These are phyloP conservation scores for Enteromius viviparus DNA, from an alignment of 2,797 vertebrate species.

Conservation along the genomic window DNA sequence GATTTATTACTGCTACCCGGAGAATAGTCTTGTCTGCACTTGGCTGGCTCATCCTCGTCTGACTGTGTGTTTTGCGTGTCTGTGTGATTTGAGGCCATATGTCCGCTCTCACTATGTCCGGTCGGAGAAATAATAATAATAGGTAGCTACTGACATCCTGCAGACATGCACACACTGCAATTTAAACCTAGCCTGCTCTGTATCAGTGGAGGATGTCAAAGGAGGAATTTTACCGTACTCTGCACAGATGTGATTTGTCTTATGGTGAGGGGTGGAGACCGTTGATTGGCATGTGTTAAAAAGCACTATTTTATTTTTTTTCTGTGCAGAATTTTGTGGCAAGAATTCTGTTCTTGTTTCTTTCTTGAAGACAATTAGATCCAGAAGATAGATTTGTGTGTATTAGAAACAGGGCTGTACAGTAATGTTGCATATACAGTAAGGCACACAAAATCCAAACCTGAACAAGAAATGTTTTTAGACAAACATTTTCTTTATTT, in stretches of 20 bases:
- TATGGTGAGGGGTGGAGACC: not conserved
- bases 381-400: not conserved
- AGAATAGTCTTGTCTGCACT: constrained; percentile 31
- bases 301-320: constrained; percentile 33
- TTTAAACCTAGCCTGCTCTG: constrained; percentile 51
- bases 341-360: no score
- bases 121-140: constrained; percentile 48
- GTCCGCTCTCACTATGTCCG: constrained; percentile 47
- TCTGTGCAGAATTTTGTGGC: not conserved
- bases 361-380: not conserved
- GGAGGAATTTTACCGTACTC: constrained; percentile 43
- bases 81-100: constrained; percentile 40
- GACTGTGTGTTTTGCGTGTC: constrained; percentile 22
- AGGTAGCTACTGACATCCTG: constrained; percentile 55
- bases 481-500: not conserved
- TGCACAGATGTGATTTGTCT: constrained; percentile 52
- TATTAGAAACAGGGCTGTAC: not conserved
- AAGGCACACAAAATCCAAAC: not conserved
- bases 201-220: constrained; percentile 45
- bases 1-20: constrained; percentile 48
- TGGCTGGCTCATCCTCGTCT: constrained; percentile 23
- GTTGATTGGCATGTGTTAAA: constrained; percentile 19
- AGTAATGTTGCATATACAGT: not conserved
- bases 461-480: not conserved
- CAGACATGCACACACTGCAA: constrained; percentile 55